Conservation (phyloP, 2,113 vertebrate genomes). For the Nyctereutes procyonoides region DNA sequence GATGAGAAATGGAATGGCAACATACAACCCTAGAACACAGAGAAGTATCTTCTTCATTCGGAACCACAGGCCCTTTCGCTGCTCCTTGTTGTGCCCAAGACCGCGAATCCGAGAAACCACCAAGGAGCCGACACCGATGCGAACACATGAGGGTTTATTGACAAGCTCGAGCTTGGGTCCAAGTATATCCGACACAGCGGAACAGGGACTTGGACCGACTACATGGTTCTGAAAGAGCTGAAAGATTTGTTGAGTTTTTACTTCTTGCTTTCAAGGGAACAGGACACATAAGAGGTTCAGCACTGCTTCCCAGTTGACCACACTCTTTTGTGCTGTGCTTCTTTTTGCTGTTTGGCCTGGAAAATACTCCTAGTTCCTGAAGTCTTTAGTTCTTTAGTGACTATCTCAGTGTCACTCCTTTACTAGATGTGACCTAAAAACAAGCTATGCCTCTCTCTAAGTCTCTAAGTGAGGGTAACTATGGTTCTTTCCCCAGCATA, state of each 20-base stretch:
- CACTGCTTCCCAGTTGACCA: neutral
- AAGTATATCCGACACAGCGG: too few relatives aligned
- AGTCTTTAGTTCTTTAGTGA: neutral
- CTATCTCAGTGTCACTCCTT: neutral
- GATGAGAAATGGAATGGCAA: constrained; percentile 94
- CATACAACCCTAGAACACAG: constrained; percentile 92
- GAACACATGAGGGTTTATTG: too few relatives aligned
- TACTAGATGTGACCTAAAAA: neutral
- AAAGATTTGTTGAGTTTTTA: neutral
- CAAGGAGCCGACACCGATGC: too few relatives aligned
- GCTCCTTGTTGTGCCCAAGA: too few relatives aligned
- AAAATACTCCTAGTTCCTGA: neutral
- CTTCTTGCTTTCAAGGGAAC: neutral
- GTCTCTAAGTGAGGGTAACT: neutral
- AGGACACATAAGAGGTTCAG: neutral
- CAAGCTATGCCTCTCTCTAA: neutral
- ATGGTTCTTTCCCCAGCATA: neutral
- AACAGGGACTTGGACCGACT: too few relatives aligned
- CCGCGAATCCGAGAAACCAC: too few relatives aligned
- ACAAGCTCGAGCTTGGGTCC: too few relatives aligned
- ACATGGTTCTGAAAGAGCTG: neutral
- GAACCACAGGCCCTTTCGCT: constrained; percentile 87
- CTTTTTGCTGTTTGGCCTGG: neutral
- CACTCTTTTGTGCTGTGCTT: neutral
- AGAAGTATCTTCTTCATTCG: constrained; percentile 90